Evolutionary conservation across 2,797 vertebrate species (phyloP), one percentile per base, ranked within the genome.

Genomic region (Arnoldichthys spilopterus): DNA sequence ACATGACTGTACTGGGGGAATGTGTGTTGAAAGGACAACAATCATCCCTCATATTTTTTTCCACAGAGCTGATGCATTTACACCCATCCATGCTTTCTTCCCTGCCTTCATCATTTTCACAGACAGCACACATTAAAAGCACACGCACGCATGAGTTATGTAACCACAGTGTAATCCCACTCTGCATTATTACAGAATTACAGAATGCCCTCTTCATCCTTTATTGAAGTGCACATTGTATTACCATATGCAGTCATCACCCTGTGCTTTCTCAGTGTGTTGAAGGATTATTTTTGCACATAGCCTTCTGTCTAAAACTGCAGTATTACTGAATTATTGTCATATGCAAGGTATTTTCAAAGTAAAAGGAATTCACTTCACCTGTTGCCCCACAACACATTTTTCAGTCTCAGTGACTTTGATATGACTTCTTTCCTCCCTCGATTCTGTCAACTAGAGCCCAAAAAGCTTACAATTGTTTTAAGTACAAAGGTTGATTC

Each of bases 121-220:
- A 71, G 45, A 69, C 67, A 30, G 2, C 32, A 24, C 51, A 56
- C 51, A 56, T 70, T 70, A 32, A 53, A 53, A 53, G 68, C 69
- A 70, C 28, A 3, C 45, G 53, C 47, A 54, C 20, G 13, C 30
- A 24, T n/a, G 30, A 56, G 32, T 71, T 71, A 71, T 24, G 51
- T 40, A 71, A 71, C 12, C n/a, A 1, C 69, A 15, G n/a, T 71
- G 49, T 71, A 71, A 71, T 71, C 69, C 69, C 69, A 71, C 69
- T 56, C 68, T 22, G 43, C 30, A n/a, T 70, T 70, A 34, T 71
- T 71, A 56, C 28, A 71, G 32, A 56, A 71, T 54, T 71, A 24
- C 69, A 56, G 20, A 15, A 56, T 37, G 18, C 37, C 34, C 32
- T 20, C 2, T 22, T 74, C 11, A 30, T 63, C 53, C 40, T 62